Evolutionary conservation across 2,888 invertebrate species (phyloP), one percentile per base, ranked within the genome.

Genomic region (Smittia sp.): DNA sequence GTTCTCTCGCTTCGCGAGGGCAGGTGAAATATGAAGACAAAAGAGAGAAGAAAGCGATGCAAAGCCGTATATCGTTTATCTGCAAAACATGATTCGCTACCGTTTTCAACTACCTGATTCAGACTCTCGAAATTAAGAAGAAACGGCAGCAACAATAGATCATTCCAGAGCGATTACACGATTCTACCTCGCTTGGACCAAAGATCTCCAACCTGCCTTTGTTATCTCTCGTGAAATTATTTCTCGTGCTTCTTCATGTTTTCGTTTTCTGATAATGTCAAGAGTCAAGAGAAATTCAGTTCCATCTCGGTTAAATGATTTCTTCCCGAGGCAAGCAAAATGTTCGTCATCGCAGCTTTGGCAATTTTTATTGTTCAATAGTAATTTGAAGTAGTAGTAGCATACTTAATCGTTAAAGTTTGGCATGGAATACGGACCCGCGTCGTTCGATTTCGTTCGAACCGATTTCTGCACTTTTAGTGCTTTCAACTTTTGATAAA

Each of bases 21-120:
- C 69, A 70, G 69, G 69, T 70, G 69, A 70, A 70, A 70, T 70
- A 70, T 70, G 69, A 54, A 54, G 4, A 22, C 52, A 69, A 52
- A 46, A 52, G 52, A 11, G 52, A 52, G 58, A 58, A 22, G 22
- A 58, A 58, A 58, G 6, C 22, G 58, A 4, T 58, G 58, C 3
- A 18, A 18, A 32, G 46, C 20, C 13, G 25, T 70, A 70, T 70
- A 7, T 70, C 54, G 69, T 70, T 54, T 11, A 70, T 54, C 54
- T 70, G 54, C 69, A 54, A 54, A 70, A 70, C 69, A 70, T 70
- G 69, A 70, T 38, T 67, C 22, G 63, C 63, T 63, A 63, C 63
- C 25, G 63, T 63, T 63, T 63, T 3, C 2, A 63, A 9, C 24
- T 27, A 63, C 15, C 18, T 58, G 58, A n/a, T 9, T 63, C 27